phyloP scores from a whole-genome alignment of 2,888 invertebrate genomes.

The Calameuta filiformis region DNA sequence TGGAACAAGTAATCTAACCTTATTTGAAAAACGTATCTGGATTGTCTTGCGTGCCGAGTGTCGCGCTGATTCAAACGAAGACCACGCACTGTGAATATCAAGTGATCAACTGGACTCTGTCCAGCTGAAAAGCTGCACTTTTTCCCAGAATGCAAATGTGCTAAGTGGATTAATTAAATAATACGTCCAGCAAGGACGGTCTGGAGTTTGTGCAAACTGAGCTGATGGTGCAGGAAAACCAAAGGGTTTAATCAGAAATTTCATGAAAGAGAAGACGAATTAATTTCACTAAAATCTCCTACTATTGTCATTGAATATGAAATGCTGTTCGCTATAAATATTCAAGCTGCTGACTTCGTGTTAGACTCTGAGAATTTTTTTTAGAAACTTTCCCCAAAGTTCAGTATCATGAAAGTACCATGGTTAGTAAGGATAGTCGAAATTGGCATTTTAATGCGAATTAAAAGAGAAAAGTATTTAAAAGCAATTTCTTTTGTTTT shows the following conservation, averaged over 20 bases:
- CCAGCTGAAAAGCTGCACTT: neutral
- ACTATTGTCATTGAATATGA: conserved; percentile 16
- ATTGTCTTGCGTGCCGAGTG: neutral
- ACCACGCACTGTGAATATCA: neutral
- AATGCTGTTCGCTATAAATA: conserved; percentile 30
- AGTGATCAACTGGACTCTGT: neutral
- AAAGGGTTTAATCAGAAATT: neutral
- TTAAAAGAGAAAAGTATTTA: neutral
- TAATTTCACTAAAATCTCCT: conserved; percentile 22
- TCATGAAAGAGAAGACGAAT: conserved; percentile 22
- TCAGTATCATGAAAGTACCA: neutral
- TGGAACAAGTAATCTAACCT: neutral
- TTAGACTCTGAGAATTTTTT: neutral
- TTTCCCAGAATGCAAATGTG: neutral
- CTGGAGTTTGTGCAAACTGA: neutral
- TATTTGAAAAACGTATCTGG: neutral
- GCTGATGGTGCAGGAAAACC: neutral
- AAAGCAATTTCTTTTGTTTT: neutral
- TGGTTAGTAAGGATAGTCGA: too few species aligned
- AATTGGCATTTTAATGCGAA: neutral
- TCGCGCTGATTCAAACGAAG: neutral
- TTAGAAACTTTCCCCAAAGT: neutral
- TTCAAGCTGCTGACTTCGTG: conserved; percentile 23
- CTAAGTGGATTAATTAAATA: neutral
- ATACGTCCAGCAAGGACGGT: neutral